Base-by-base conservation (phyloP, 2,888 invertebrate genomes). In the Lumbricus terrestris region DNA sequence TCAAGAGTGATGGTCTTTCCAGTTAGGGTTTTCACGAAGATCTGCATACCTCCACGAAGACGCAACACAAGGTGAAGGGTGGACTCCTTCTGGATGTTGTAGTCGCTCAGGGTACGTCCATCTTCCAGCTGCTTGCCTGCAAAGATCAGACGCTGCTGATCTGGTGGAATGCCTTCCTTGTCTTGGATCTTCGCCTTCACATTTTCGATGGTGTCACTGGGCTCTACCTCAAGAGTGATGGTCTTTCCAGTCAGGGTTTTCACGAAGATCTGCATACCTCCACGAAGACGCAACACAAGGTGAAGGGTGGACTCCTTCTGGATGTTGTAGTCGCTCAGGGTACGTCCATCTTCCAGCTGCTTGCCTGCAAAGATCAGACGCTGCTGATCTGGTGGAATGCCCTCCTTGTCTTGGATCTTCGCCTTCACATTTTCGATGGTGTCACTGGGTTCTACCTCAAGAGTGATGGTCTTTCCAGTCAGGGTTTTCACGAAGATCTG, bases 81-180 rank as follows among this genome's bases (percentile, higher is more conserved):
- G 96, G 6, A 97, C 97, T 90, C 97, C 96, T 13, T 97, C 98
- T 98, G 98, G 94, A 98, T 98, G 95, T 98, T 98, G 95, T 98
- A 98, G 95, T 98, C 98, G 0, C 97, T 97, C 40, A 98, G 96
- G 5, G 97, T 98, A 90, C 97, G 96, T 13, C 97, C 98, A 96
- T 98, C 98, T 95, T 98, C 98, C 98, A 98, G 95, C 95, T 98
- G 98, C 95, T 97, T 98, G 91, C 98, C 98, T 93, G 97, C 97
- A 95, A 98, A 98, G 95, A 95, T 95, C 93, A 95, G 92, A 29
- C 90, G 82, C 88, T 90, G 90, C 69, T 90, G 90, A 40, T 90
- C 90, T 42, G 90, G 90, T 6, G 90, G 90, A 89, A 90, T 90
- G 33, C 90, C 90, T 88, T 91, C 91, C 35, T 90, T 90, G 47